Evolutionary conservation across 2,113 vertebrate species (phyloP), one percentile per base, ranked within the genome.

Genomic region (Nerophis ophidion): DNA sequence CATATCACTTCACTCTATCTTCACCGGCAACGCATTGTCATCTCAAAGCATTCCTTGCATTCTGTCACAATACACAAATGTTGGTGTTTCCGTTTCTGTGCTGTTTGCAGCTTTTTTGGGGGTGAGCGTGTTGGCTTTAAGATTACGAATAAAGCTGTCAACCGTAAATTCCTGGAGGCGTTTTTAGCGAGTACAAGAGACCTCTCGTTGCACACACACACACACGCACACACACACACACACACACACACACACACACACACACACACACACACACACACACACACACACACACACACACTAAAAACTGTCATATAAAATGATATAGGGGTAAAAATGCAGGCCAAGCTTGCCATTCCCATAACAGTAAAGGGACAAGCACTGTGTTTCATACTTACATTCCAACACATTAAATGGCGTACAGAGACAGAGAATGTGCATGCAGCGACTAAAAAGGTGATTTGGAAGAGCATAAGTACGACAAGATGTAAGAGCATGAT

Each of bases 391-490:
- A 13, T 44, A 16, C 49, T 51, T 52, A 26, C 13, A 34, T 52
- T 34, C 49, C 19, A 52, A 57, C 48, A 17, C 57, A 1, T 5
- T 53, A 42, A 72, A 50, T 54, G 52, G 69, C 26, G 42, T 10
- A 38, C 42, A 71, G 52, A 57, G 59, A 51, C 46, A 66, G 10
- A 38, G 47, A 51, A 5, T 16, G 54, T 62, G 16, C 10, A 33
- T 61, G 59, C 63, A 71, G 52, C 60, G 62, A 51, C 60, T 52
- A 45, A 65, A 66, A 68, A 78, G 66, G 69, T 69, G 72, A 81
- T 82, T 51, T 56, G 44, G 59, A 73, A 46, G 61, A 1, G 47
- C 68, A 26, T 34, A 55, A 63, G 17, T 51, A 57, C 53, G 35
- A 47, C 47, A 45, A 54, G 68, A 72, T 58, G 40, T 48, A 17